Evolutionary conservation across 2,113 vertebrate genomes (phyloP), one percentile per base, ranked within the genome.

Genomic region (Aptenodytes forsteri): DNA sequence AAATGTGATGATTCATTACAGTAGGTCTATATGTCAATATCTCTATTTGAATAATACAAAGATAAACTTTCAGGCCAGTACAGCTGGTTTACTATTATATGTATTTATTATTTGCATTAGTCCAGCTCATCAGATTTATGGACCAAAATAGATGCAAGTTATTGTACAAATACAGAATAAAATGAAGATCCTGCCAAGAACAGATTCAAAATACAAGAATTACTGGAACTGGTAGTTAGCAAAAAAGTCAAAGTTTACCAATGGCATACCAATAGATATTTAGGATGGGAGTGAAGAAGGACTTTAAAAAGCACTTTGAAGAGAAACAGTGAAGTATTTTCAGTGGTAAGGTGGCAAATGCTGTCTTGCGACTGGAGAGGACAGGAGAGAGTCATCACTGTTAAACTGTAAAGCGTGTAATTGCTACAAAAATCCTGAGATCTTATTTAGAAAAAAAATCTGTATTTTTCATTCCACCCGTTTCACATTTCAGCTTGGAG

Each of bases 1-100:
- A 78, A 96, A 85, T 77, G 25, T 87, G 87, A 72, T 89, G 47
- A 93, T 95, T 88, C 75, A 73, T 94, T 91, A 62, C 50, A 91
- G 50, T 67, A 85, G 58, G 81, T 80, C 84, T 94, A 18, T 66
- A 87, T 93, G 87, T 82, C 87, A 89, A 80, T 95, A 93, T 70
- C 49, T 58, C 19, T 89, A 81, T 82, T 76, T 88, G 59, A 96
- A 87, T 75, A 75, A 92, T 47, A 89, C 16, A 94, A 82, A 94
- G 56, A 75, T 85, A 95, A 95, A 83, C 67, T 86, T 95, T 81
- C 72, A 83, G 64, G 18, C 10, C 26, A 67, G 50, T 70, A 58
- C 17, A 81, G 17, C 52, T 90, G 66, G 16, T 32, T 83, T 76
- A 73, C 16, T 81, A 88, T 73, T 82, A 75, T 27, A 65, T 0